Evolutionary conservation across 1,140 invertebrate genomes (phyloP), one percentile per base, ranked within the genome.

Genomic region (Ctenoplectra terminalis): DNA sequence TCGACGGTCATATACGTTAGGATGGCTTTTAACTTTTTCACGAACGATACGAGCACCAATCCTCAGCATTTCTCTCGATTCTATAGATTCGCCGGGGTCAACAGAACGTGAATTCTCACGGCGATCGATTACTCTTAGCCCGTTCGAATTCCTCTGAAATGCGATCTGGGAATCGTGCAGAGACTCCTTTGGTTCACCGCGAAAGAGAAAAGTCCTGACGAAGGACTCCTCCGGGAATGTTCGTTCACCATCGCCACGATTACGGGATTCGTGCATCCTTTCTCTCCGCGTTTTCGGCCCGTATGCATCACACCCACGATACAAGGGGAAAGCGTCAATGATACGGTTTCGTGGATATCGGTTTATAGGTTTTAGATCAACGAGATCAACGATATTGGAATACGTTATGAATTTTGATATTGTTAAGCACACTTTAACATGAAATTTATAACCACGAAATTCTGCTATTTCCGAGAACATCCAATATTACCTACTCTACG

Each of bases 161-260:
- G 89, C 86, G 90, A 90, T 89, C 87, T 86, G 88, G 85, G 88
- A 91, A 89, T 90, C 89, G 88, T 81, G 81, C 85, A 72, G 58
- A 69, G 63, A 90, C 85, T 88, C 84, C 71, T 88, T 81, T 82
- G 88, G 87, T 89, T 75, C 87, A 73, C 88, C 83, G 86, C 88
- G 87, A 87, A 88, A 90, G 88, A 90, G 86, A 85, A 89, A 90
- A 88, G 87, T 91, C 89, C 89, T 88, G 91, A 93, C 86, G 86
- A 92, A 93, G 88, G 89, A 87, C 91, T 90, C 90, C 88, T 88
- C 48, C 60, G 91, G 89, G 91, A 86, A 89, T 88, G 85, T 90
- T 92, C 89, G 88, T 90, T 90, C 89, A 83, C 86, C 84, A 87
- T n/a, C 85, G 86, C 82, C 87, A 73, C 91, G 90, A 91, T 92